Base-by-base conservation (phyloP, 2,888 invertebrate species). In the Cacoxenus indagator region DNA sequence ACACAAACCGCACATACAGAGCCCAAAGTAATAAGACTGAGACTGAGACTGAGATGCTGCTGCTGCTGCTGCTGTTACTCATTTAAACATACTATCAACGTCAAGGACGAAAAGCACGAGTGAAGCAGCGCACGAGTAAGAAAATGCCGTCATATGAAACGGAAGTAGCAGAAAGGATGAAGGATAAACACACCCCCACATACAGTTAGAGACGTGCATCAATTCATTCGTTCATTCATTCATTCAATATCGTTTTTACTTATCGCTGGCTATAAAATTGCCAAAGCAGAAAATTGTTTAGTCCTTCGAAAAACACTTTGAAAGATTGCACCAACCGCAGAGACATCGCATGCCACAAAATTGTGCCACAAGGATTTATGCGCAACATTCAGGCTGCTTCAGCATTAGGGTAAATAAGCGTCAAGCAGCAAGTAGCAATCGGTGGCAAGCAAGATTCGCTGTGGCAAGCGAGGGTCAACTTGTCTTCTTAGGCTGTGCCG, bases 271-370 rank as follows among this genome's bases (percentile, higher is more conserved):
- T 78, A 84, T 85, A 83, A 85, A 85, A 82, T 77, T 84, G 82
- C 78, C 76, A 84, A 82, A 79, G 83, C 82, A 79, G 85, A 82
- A 84, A 85, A 84, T 84, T 85, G 85, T 85, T 85, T 84, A 84
- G 83, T 82, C 80, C 82, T 82, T 67, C 31, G 65, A 51, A 37
- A 37, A 26, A 79, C 83, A 80, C 83, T 80, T 80, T 83, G 83
- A 83, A 81, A 84, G 83, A 83, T 83, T 83, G 83, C 72, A 67
- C 22, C 19, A 29, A 14, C 61, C 22, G 61, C 61, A 61, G 19
- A 61, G 61, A 61, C 43, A 61, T 43, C 61, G 43, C 37, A 43
- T 43, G 43, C 61, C 61, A 61, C 61, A 61, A 61, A 61, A 61
- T 61, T 43, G 61, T 61, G 61, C 61, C 61, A 61, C 61, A 61